These are phyloP conservation scores for Radopholus similis DNA, from an alignment of 1,140 invertebrate species.

Conservation along the genomic window DNA sequence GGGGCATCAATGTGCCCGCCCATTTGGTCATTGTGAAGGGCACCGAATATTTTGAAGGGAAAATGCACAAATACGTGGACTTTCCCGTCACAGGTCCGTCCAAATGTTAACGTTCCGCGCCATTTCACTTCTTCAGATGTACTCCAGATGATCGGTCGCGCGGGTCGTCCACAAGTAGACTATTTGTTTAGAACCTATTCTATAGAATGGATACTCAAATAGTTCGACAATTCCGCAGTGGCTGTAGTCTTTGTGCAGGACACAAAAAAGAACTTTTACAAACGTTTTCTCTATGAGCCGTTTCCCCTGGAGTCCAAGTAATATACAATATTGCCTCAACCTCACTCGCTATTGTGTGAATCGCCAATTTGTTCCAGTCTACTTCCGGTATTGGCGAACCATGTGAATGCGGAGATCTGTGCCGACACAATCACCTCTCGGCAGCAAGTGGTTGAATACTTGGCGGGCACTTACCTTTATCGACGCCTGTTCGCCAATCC, in stretches of 20 bases:
- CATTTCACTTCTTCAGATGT: conserved; percentile 65
- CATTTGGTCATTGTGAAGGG: conserved; percentile 76
- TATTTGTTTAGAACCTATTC: too few species aligned
- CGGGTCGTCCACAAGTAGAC: conserved; percentile 89
- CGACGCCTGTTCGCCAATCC: conserved; percentile 87
- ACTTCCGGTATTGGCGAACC: conserved; percentile 83
- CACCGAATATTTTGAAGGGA: conserved; percentile 97
- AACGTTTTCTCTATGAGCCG: conserved; percentile 96
- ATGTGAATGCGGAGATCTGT: conserved; percentile 92
- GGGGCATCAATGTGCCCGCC: conserved; percentile 98
- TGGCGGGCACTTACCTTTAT: conserved; percentile 98
- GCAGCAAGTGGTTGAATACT: conserved; percentile 89
- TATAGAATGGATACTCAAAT: too few species aligned
- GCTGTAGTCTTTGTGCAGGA: conserved; percentile 96
- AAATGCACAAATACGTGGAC: conserved; percentile 90
- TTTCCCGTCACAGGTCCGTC: conserved; percentile 92
- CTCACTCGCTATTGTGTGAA: neutral
- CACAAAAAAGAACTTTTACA: conserved; percentile 97
- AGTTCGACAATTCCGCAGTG: conserved; percentile 89
- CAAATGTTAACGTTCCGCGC: neutral
- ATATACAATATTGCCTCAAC: conserved; percentile 20
- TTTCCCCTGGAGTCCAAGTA: conserved; percentile 91
- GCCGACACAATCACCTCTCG: conserved; percentile 87
- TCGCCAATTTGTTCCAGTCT: conserved; percentile 66
- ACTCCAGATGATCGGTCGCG: conserved; percentile 97